These are phyloP conservation scores for Nothoprocta perdicaria DNA, from an alignment of 2,113 vertebrate genomes.

Conservation along the genomic window DNA sequence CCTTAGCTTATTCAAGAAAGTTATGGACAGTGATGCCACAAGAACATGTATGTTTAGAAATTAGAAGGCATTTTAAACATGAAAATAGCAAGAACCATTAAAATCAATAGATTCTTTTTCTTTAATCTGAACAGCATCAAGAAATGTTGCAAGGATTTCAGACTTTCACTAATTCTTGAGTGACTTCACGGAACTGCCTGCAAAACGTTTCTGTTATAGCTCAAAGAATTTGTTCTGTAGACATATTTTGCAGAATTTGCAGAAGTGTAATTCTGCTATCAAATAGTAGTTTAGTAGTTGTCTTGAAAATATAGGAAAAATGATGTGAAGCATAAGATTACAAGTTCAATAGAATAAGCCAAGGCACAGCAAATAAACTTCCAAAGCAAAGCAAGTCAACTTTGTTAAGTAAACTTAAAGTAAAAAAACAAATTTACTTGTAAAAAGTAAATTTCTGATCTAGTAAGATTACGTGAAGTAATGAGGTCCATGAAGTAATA, in stretches of 20 bases:
- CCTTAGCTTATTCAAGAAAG: neutral
- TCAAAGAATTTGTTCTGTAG: neutral
- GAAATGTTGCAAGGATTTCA: neutral
- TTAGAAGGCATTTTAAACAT: neutral
- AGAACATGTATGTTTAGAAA: neutral
- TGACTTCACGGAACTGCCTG: neutral
- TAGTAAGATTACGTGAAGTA: neutral
- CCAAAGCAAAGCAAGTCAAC: neutral
- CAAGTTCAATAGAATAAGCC: neutral
- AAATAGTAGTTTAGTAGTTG: neutral
- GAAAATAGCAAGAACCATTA: neutral
- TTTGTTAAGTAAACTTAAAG: too few relatives aligned
- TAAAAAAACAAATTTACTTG: too few relatives aligned
- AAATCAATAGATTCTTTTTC: neutral
- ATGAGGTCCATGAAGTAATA: neutral
- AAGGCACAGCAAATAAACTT: neutral
- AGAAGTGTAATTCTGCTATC: neutral
- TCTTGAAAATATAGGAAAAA: neutral
- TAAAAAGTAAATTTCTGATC: neutral
- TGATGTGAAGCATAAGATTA: neutral
- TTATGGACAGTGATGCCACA: neutral
- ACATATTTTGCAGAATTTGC: too few relatives aligned
- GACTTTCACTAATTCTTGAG: neutral
- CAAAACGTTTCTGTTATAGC: neutral
- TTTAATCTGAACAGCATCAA: neutral